Base-by-base conservation (phyloP, 1,140 invertebrate species). In the Goniozus legneri region DNA sequence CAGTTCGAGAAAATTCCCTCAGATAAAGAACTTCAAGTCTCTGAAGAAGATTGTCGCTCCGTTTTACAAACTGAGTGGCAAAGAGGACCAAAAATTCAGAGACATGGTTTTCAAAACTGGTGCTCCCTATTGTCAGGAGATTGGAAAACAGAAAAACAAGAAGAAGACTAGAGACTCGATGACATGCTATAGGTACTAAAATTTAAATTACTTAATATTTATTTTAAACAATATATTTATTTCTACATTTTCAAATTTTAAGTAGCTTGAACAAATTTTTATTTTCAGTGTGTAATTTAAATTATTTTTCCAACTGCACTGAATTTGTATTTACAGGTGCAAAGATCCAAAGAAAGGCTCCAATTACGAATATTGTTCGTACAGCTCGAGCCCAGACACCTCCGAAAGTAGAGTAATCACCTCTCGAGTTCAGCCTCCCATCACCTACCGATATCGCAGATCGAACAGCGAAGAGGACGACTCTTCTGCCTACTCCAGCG, bases 331-430 rank as follows among this genome's bases (percentile, higher is more conserved):
- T 6, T 27, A 10, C 10, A 65, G 73, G 7, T 81, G 79, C 48
- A 76, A 76, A 48, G 73, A 81, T 46, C 66, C 70, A 1, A 65
- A 65, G 34, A 70, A 62, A 20, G 77, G 76, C 14, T 64, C 67
- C 1, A 73, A 57, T 39, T 79, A 71, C 36, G 77, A 79, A 47
- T 68, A 77, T 37, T 81, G 79, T 57, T 74, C 73, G 0, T 77
- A 77, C 40, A 44, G 54, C 2, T 62, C 66, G 3, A 54, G 69
- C 19, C 56, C 64, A 14, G 52, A 80, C n/a, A n/a, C n/a, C n/a
- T n/a, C n/a, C n/a, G n/a, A n/a, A n/a, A n/a, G n/a, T n/a, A n/a
- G n/a, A n/a, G n/a, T n/a, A n/a, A n/a, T n/a, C n/a, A n/a, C n/a
- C n/a, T n/a, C n/a, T n/a, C n/a, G n/a, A n/a, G n/a, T n/a, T n/a